Evolutionary conservation across 2,888 invertebrate species (phyloP).

Genomic region (Mesorhabditis spiculigera): DNA sequence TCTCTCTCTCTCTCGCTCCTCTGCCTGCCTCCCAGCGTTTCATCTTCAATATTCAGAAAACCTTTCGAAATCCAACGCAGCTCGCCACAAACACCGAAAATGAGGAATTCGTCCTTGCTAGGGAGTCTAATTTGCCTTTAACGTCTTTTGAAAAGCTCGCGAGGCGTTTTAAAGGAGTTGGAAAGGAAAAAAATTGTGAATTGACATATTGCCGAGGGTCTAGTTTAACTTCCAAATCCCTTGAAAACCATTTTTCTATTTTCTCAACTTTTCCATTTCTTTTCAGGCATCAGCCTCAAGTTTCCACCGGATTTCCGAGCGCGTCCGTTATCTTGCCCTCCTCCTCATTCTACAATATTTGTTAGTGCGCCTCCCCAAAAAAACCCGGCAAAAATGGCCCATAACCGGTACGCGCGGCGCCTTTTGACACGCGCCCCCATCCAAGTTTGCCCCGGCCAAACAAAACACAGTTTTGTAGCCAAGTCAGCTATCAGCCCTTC

Average conservation of each 20-base stretch:
- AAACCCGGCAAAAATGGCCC: no score
- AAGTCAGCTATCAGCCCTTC: no score
- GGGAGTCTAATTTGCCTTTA: not conserved
- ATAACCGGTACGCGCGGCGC: no score
- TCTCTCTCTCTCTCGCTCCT: slow-evolving; percentile 3
- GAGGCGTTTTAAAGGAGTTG: not conserved
- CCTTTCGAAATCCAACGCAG: not conserved
- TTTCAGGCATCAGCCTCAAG: no score
- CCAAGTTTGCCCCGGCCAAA: no score
- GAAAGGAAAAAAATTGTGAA: not conserved
- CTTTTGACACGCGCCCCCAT: no score
- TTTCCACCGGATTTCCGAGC: no score
- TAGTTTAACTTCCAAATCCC: not conserved
- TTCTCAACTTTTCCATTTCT: no score
- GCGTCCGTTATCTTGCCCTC: no score
- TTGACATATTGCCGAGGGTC: not conserved
- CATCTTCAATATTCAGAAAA: not conserved
- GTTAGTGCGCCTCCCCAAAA: no score
- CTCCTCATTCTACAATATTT: not conserved
- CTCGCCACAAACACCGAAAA: not conserved
- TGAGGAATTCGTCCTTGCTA: not conserved
- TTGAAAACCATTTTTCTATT: not conserved
- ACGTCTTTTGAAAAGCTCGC: not conserved
- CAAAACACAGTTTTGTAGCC: no score
- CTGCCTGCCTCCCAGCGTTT: not conserved